These are phyloP conservation scores for Dendrocincla tyrannina DNA, from an alignment of 2,797 vertebrate genomes.

Conservation along the genomic window DNA sequence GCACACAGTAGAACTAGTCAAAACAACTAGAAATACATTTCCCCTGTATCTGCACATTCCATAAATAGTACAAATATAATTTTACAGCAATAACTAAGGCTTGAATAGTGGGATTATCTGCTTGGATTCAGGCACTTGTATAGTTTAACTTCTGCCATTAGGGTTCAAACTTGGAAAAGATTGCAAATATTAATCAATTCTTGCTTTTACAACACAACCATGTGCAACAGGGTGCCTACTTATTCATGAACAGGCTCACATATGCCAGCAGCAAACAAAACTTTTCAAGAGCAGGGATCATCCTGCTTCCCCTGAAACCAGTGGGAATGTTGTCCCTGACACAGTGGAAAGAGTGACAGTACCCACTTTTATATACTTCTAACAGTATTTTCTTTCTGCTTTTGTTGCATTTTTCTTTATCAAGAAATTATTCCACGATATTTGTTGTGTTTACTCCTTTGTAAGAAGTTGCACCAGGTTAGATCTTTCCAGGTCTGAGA, in stretches of 20 bases:
- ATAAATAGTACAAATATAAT: conserved; percentile 56
- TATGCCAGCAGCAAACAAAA: neutral
- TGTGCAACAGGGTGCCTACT: neutral
- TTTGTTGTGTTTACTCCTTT: neutral
- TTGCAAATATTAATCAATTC: neutral
- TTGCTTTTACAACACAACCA: neutral
- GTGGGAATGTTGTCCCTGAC: neutral
- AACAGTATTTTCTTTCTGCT: neutral
- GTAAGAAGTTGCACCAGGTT: neutral
- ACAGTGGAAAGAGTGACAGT: neutral
- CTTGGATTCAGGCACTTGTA: neutral
- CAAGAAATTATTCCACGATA: neutral
- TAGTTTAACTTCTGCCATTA: neutral
- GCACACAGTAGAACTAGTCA: conserved; percentile 25
- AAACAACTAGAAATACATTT: conserved; percentile 56
- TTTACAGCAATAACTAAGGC: conserved; percentile 34
- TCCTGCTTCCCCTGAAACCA: neutral
- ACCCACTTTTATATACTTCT: neutral
- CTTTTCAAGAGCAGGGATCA: neutral
- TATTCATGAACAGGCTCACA: neutral
- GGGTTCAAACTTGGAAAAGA: neutral
- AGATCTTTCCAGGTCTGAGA: neutral
- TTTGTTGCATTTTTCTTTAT: neutral
- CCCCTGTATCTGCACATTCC: conserved; percentile 58
- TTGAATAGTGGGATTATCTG: neutral